Evolutionary conservation across 2,888 invertebrate genomes (phyloP).

Genomic region (Idaea straminata): DNA sequence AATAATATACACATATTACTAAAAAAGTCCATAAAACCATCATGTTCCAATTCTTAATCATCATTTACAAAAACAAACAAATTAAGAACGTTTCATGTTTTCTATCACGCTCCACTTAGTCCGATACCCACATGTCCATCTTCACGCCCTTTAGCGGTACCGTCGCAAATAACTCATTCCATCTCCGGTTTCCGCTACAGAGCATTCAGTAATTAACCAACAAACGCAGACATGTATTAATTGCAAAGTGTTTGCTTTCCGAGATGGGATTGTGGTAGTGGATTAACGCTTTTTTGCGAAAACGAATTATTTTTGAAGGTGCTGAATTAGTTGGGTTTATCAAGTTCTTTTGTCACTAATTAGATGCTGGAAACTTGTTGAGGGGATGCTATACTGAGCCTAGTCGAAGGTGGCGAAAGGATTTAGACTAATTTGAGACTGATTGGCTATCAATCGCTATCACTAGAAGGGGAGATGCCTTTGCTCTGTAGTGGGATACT

Average conservation of each 20-base stretch:
- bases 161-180: conserved; percentile 66
- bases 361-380: background rate
- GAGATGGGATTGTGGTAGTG: conserved; percentile 20
- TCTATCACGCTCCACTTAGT: conserved; percentile 22
- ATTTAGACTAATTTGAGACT: no score
- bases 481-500: no score
- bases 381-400: no score
- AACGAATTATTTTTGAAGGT: conserved; percentile 6
- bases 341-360: conserved; percentile 4
- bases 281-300: conserved; percentile 14
- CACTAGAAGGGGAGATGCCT: no score
- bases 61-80: background rate
- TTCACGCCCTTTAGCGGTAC: conserved; percentile 43
- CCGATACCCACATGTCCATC: conserved; percentile 27
- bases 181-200: conserved; percentile 69
- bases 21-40: background rate
- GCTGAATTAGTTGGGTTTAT: conserved; percentile 1
- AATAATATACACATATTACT: no score
- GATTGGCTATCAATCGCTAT: no score
- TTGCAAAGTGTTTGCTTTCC: conserved; percentile 57
- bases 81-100: conserved; percentile 14
- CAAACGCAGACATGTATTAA: conserved; percentile 73
- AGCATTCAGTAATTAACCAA: conserved; percentile 70
- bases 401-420: no score
- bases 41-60: background rate